Conservation (phyloP, 2,797 vertebrate genomes). For the Anableps anableps region DNA sequence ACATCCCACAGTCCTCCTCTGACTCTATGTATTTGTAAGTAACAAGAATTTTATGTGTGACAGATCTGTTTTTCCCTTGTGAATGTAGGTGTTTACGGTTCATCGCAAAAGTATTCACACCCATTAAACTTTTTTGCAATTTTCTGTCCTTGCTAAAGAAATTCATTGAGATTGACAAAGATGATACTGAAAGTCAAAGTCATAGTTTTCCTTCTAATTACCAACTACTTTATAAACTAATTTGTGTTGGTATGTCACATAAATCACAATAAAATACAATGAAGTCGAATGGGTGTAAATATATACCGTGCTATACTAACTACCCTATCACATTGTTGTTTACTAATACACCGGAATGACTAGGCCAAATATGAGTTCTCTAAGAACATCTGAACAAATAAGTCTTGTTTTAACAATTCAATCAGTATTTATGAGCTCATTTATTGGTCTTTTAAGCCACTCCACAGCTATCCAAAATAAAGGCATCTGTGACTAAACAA, state of each 20-base stretch:
- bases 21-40: slow-evolving; percentile 46
- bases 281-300: not conserved
- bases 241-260: not conserved
- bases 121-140: not conserved
- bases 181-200: not conserved
- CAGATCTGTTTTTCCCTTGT: not conserved
- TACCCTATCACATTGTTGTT: slow-evolving; percentile 26
- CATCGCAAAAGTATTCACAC: not conserved
- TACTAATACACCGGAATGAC: slow-evolving; percentile 26
- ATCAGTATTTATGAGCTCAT: slow-evolving; percentile 21
- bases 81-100: not conserved
- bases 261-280: not conserved
- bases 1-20: slow-evolving; percentile 54
- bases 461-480: slow-evolving; percentile 26
- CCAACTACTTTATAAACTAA: not conserved
- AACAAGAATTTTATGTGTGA: slow-evolving; percentile 8
- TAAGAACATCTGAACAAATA: not conserved
- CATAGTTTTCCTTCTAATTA: not conserved
- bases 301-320: slow-evolving; percentile 1
- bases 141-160: not conserved
- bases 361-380: slow-evolving; percentile 15
- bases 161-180: not conserved
- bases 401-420: slow-evolving; percentile 6
- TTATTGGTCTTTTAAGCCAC: slow-evolving; percentile 27
- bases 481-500: slow-evolving; percentile 58